phyloP scores from a whole-genome alignment of 2,797 vertebrate species.

The Notolepis coatsorum region DNA sequence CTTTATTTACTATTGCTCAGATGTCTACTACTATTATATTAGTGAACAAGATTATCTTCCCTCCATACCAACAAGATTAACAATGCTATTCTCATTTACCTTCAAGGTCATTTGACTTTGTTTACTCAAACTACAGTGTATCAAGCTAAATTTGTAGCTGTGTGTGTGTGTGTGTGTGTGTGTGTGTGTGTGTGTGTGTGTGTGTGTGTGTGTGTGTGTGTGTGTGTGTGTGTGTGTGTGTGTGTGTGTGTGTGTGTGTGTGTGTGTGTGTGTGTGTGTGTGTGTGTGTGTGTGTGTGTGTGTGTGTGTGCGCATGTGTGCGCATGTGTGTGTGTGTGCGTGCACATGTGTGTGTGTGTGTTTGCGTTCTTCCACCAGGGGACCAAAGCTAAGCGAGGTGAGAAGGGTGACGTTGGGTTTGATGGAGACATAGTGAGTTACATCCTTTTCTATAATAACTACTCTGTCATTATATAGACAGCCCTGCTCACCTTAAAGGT shows the following conservation, averaged over 20 bases:
- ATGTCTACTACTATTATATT: neutral
- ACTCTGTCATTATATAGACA: too few species aligned
- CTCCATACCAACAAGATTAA: neutral
- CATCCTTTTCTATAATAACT: neutral
- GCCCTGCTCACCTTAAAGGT: neutral
- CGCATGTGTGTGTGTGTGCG: constrained; percentile 7
- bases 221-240: neutral
- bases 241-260: neutral
- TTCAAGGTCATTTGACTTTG: neutral
- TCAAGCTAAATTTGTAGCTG: constrained; percentile 6
- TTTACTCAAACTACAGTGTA: neutral
- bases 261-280: constrained; percentile 15
- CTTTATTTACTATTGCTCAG: constrained; percentile 35
- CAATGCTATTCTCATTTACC: neutral
- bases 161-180: too few species aligned
- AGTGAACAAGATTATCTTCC: neutral
- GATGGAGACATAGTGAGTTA: constrained; percentile 75
- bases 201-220: neutral
- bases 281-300: constrained; percentile 12
- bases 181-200: neutral
- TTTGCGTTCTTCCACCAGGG: constrained; percentile 61
- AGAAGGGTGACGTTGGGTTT: constrained; percentile 71
- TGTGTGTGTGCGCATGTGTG: constrained; percentile 13
- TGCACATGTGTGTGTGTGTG: constrained; percentile 15
- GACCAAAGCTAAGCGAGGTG: constrained; percentile 66